phyloP scores from a whole-genome alignment of 2,888 invertebrate species.

The Drosophila parthenogenetica region DNA sequence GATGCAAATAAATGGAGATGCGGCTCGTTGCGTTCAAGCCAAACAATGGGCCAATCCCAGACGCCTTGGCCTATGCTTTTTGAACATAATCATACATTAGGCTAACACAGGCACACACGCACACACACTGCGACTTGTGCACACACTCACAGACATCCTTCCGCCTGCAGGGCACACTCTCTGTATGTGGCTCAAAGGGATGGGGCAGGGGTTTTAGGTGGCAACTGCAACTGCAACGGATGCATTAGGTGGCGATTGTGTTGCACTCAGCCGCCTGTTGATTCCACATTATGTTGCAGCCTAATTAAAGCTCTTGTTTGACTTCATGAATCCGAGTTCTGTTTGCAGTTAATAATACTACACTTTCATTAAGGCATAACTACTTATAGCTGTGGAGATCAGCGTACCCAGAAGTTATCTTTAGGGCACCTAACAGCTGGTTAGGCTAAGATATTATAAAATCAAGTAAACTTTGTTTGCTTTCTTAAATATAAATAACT shows the following conservation, averaged over 20 bases:
- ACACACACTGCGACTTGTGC: conserved; percentile 8
- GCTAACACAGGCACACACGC: conserved; percentile 30
- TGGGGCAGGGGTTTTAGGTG: neutral
- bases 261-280: conserved; percentile 64
- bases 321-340: neutral
- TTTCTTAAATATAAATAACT: too few species aligned
- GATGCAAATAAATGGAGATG: conserved; percentile 78
- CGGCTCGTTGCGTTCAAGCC: conserved; percentile 43
- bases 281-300: conserved; percentile 49
- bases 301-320: conserved; percentile 45
- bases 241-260: conserved; percentile 67
- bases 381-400: neutral
- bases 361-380: neutral
- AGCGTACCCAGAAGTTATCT: neutral
- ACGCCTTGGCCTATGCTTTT: conserved; percentile 53
- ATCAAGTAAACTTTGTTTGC: too few species aligned
- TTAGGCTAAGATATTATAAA: neutral
- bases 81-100: conserved; percentile 75
- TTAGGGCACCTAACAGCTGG: neutral
- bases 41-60: conserved; percentile 53
- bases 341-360: conserved; percentile 5
- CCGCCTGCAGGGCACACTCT: conserved; percentile 34
- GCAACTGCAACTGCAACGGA: conserved; percentile 50
- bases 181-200: neutral
- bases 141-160: conserved; percentile 51